Evolutionary conservation across 2,113 vertebrate genomes (phyloP).

Genomic region (Varanus komodoensis): DNA sequence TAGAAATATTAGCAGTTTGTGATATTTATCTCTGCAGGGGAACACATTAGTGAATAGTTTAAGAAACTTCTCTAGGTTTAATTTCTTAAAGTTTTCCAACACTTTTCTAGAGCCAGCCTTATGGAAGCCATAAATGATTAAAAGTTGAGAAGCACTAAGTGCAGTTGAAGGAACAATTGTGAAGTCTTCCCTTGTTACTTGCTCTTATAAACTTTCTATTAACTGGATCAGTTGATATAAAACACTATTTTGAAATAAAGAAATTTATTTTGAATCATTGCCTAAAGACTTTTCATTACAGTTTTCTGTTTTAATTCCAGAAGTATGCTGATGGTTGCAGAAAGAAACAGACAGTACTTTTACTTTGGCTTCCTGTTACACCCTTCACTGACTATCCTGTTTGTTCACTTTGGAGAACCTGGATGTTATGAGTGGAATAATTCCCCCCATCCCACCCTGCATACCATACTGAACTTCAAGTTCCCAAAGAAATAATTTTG

Average conservation of each 20-base stretch:
- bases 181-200: conserved; percentile 55
- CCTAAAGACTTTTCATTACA: conserved; percentile 1
- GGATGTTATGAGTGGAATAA: background rate
- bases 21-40: conserved; percentile 73
- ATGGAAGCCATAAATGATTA: conserved; percentile 68
- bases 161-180: conserved; percentile 26
- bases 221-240: conserved; percentile 74
- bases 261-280: conserved; percentile 72
- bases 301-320: conserved; percentile 31
- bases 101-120: conserved; percentile 56
- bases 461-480: background rate
- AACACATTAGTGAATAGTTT: conserved; percentile 68
- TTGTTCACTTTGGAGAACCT: conserved; percentile 20
- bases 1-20: conserved; percentile 74
- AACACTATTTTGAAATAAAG: conserved; percentile 80
- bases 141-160: conserved; percentile 73
- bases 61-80: conserved; percentile 71
- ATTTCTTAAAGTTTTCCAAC: conserved; percentile 61
- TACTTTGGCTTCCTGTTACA: conserved; percentile 33
- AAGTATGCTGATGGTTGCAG: background rate
- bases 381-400: background rate
- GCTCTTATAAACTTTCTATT: conserved; percentile 70
- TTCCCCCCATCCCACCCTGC: rapidly evolving
- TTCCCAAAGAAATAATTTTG: conserved; percentile 8
- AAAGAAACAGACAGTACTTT: conserved; percentile 23